Conservation (phyloP, 2,888 invertebrate species). For the Formica aserva region DNA sequence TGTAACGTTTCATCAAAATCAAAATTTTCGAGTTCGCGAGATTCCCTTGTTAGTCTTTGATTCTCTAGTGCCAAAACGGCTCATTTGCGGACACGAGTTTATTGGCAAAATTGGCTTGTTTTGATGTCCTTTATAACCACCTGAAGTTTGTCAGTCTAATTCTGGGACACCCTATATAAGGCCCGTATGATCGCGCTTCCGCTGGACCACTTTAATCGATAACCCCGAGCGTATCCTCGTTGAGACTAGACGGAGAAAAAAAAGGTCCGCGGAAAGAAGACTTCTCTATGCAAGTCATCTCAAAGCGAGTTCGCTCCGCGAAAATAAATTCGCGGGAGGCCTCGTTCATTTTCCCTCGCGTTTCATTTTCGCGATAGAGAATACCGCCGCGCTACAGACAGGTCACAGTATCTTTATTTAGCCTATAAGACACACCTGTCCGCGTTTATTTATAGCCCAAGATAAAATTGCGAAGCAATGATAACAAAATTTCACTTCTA, state of each 20-base stretch:
- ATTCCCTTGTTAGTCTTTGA: no score
- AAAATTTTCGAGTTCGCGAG: no score
- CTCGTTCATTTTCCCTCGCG: background rate
- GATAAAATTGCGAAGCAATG: slow-evolving; percentile 1
- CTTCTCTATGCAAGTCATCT: background rate
- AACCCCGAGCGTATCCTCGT: background rate
- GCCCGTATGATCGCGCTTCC: slow-evolving; percentile 14
- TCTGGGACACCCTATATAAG: background rate
- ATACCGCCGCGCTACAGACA: background rate
- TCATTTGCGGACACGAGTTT: no score
- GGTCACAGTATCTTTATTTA: slow-evolving; percentile 61
- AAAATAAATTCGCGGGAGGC: background rate
- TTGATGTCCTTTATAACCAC: no score
- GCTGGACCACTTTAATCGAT: background rate
- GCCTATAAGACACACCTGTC: slow-evolving; percentile 41
- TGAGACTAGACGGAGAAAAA: background rate
- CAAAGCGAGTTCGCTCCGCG: background rate
- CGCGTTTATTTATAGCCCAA: slow-evolving; percentile 52
- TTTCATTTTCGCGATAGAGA: background rate
- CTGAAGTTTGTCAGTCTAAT: no score
- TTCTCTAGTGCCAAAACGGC: no score
- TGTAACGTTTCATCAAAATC: no score
- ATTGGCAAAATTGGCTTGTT: no score
- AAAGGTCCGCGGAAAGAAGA: background rate
- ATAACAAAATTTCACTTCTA: background rate